Evolutionary conservation across 1,140 invertebrate genomes (phyloP), one percentile per base, ranked within the genome.

Genomic region (Drosophila pruinosa): DNA sequence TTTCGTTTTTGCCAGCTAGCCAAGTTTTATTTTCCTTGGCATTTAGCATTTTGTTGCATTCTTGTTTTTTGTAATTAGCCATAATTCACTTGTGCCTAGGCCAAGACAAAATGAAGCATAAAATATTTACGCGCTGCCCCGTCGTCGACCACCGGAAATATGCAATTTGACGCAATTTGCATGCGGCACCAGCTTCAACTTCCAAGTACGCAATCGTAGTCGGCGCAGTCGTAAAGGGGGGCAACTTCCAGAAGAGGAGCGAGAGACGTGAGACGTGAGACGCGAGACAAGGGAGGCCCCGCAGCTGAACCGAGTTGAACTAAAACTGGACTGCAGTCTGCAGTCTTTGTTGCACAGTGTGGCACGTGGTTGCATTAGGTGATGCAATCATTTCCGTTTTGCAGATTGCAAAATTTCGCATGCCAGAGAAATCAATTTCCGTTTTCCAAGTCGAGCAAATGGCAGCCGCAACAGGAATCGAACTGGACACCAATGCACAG

Each of bases 81-180:
- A 86, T 86, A 86, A 88, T 86, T 86, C 82, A 86, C 82, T 82
- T 78, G 47, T 78, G 76, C 72, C 78, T 59, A 71, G 82, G 85
- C 77, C 67, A 88, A 86, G 82, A 78, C 81, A 88, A 81, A 86
- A 86, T 88, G 82, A 88, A 86, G 78, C 82, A 86, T 86, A 86
- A 86, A 86, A 86, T 86, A 86, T 86, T 86, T 88, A 86, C 74
- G 81, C 80, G 72, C 57, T 61, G 72, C 58, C 69, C 53, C 54
- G 15, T 19, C 34, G 26, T 38, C 64, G 63, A 76, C 71, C 68
- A 88, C 81, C 81, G 81, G 81, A 86, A 86, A 86, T 86, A 86
- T 81, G 82, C 81, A 86, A 86, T 88, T 86, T 86, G 81, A 86
- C 82, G 81, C 83, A 86, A 86, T 88, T 86, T 86, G 81, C 81